Evolutionary conservation across 2,888 invertebrate species (phyloP).

Genomic region (Oscheius sp.): DNA sequence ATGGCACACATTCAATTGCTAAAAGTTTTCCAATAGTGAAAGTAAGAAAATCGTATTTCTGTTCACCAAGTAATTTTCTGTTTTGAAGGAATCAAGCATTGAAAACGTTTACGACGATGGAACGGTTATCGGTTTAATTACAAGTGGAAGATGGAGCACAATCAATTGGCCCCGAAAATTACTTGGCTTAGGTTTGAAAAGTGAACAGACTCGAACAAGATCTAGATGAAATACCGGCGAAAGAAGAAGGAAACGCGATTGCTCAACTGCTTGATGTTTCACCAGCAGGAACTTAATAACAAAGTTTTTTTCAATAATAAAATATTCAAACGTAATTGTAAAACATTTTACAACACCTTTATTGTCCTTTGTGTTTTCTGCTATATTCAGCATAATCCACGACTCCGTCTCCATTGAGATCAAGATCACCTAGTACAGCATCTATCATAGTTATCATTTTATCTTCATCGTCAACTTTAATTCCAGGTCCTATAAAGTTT

Average conservation of each 20-base stretch:
- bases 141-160: conserved; percentile 22
- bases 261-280: too few species aligned
- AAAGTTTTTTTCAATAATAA: too few species aligned
- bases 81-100: too few species aligned
- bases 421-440: conserved; percentile 78
- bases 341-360: neutral
- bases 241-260: conserved; percentile 47
- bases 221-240: conserved; percentile 47
- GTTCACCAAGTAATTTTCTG: too few species aligned
- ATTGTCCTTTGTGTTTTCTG: conserved; percentile 70
- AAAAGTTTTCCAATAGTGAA: conserved; percentile 20
- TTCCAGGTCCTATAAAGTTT: conserved; percentile 34
- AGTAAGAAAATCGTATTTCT: neutral
- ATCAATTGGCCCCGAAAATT: conserved; percentile 26
- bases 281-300: too few species aligned
- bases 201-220: neutral
- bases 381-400: conserved; percentile 94
- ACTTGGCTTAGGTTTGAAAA: conserved; percentile 14
- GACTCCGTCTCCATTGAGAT: conserved; percentile 84
- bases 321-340: too few species aligned
- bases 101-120: conserved; percentile 12
- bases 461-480: conserved; percentile 41
- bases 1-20: neutral
- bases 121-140: conserved; percentile 12
- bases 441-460: conserved; percentile 50